phyloP scores from a whole-genome alignment of 2,113 vertebrate genomes.

The Polypterus bichir region DNA sequence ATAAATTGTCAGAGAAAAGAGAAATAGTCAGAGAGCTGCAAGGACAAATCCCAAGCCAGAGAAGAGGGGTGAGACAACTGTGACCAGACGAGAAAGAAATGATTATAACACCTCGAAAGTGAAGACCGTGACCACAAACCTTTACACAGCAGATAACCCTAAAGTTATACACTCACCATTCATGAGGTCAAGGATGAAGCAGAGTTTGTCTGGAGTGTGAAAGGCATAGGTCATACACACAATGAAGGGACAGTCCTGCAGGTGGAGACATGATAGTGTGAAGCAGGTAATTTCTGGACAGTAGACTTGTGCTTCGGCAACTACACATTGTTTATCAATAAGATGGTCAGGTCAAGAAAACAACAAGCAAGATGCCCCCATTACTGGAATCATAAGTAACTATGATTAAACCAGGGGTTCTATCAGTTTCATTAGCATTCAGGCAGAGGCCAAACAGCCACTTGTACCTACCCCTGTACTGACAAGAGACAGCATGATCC shows the following conservation, averaged over 20 bases:
- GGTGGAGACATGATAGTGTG: background rate
- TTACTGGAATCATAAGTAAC: no score
- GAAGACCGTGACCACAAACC: background rate
- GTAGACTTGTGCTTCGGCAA: no score
- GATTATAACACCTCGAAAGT: background rate
- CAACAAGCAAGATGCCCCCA: no score
- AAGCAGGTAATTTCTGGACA: no score
- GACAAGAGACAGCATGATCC: constrained; percentile 95
- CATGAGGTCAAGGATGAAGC: constrained; percentile 97
- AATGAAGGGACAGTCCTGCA: constrained; percentile 91
- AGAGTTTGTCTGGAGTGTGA: constrained; percentile 94
- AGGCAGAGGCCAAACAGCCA: no score
- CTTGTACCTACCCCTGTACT: constrained; percentile 82
- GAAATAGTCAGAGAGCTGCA: background rate
- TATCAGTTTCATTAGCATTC: no score
- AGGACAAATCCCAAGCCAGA: background rate
- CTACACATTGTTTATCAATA: no score
- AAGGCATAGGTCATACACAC: constrained; percentile 98
- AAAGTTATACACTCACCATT: constrained; percentile 60
- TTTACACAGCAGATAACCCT: background rate
- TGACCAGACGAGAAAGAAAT: background rate
- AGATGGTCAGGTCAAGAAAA: no score
- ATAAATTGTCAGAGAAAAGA: background rate
- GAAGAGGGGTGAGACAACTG: background rate
- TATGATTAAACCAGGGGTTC: no score